Conservation (phyloP, 2,888 invertebrate species). For the Drosophila suboccidentalis region DNA sequence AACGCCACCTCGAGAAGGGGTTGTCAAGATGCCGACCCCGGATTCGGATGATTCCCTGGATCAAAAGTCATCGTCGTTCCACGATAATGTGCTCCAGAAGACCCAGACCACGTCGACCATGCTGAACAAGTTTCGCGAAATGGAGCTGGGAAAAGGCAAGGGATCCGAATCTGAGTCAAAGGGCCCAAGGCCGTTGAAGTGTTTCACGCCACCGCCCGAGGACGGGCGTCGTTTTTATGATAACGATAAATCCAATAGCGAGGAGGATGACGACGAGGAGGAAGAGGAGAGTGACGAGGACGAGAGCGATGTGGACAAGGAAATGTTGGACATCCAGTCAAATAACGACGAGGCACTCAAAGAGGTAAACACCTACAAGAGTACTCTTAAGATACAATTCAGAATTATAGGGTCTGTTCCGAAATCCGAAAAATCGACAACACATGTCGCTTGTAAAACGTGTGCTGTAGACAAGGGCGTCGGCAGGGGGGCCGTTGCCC, state of each 20-base stretch:
- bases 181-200: constrained; percentile 93
- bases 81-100: constrained; percentile 85
- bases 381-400: background rate
- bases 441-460: too few species aligned
- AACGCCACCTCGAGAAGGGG: constrained; percentile 94
- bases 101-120: constrained; percentile 93
- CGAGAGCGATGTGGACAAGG: constrained; percentile 62
- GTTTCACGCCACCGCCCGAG: constrained; percentile 96
- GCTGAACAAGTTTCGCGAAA: constrained; percentile 94
- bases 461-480: too few species aligned
- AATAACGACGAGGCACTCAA: constrained; percentile 88
- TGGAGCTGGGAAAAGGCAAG: constrained; percentile 89
- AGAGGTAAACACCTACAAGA: constrained; percentile 84
- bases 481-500: too few species aligned
- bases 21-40: constrained; percentile 86
- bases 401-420: too few species aligned
- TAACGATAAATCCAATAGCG: constrained; percentile 84
- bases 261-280: constrained; percentile 85
- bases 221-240: constrained; percentile 85
- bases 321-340: constrained; percentile 16
- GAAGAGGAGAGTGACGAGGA: constrained; percentile 83
- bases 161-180: constrained; percentile 66
- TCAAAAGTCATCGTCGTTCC: constrained; percentile 23
- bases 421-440: too few species aligned
- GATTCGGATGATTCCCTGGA: constrained; percentile 54